Base-by-base conservation (phyloP, 1,140 invertebrate genomes). In the Atta colombica region DNA sequence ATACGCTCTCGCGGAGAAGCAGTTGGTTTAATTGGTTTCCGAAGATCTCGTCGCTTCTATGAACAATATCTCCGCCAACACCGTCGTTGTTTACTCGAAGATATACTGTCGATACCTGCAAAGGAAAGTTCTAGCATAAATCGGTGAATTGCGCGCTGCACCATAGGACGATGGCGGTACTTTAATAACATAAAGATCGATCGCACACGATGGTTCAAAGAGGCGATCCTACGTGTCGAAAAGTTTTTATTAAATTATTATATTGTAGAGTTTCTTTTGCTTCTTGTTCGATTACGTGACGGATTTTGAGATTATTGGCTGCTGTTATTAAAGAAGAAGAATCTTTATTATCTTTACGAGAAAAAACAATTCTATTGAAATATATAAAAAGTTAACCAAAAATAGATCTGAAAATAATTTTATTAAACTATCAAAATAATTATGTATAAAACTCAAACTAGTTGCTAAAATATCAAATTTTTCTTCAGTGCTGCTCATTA, bases 111-210 rank as follows among this genome's bases (percentile, higher is more conserved):
- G 65, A n/a, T 69, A 82, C 39, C 80, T 84, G 80, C 55, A 84
- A 81, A 84, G 69, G 55, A 75, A 84, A 84, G 80, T 84, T 84
- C 28, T 35, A 61, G 58, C 80, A 84, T 84, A 84, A 84, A 74
- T 82, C 80, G 68, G 35, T 45, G 39, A 3, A 63, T 75, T n/a
- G 39, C 25, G 18, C 80, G n/a, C 80, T 35, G 80, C 45, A 18
- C 25, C 45, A 28, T 31, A 69, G 31, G 21, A 16, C 18, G 39
- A 21, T 39, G 31, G 18, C 16, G 55, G 35, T 18, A 69, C 49
- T 84, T 84, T 75, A 84, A 84, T 84, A 84, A 75, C 80, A 84
- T 8, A 39, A 39, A 31, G 55, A 61, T 82, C 53, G 80, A 58
- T 61, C 69, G 80, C 39, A 35, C 39, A 84, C 80, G 69, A 74